Base-by-base conservation (phyloP, 2,113 vertebrate species). In the Callaeas wilsoni region DNA sequence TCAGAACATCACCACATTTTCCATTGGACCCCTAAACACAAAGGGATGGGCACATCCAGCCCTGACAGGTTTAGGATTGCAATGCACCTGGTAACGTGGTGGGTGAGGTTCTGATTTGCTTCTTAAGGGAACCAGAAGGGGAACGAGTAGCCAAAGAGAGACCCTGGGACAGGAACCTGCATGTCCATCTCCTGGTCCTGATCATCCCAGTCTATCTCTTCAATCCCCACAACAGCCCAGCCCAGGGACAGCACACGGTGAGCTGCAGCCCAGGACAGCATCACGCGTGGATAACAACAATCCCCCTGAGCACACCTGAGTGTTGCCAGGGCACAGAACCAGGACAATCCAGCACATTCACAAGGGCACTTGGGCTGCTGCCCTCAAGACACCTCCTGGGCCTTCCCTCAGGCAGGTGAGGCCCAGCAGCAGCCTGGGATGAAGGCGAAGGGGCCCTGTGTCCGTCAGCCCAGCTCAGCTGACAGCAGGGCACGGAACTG, bases 11-110 rank as follows among this genome's bases (percentile, higher is more conserved):
- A 37, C 7, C 22, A 7, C 2, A 0, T 26, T 71, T 71, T 68
- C 32, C 26, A 53, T 30, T n/a, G 71, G 32, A 44, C 10, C 60
- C 47, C 39, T 63, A 50, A 44, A 49, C 5, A 27, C 46, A 62
- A 14, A 37, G 42, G 27, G 39, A 39, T 1, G 4, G 32, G 32
- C 14, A 41, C 1, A 1, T 8, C 12, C n/a, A 46, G 63, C 39
- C 50, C 47, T 13, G 30, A 7, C 4, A n/a, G 13, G 33, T 5
- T 53, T 6, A 33, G 12, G 44, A 30, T 2, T 47, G 49, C 46
- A 80, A 25, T 2, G 7, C 2, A 12, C 4, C 22, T 27, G 33
- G 13, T 18, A 44, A 53, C 0, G 0, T 12, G 17, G 23, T 4
- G 4, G 10, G 20, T 20, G n/a, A 76, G 41, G 44, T 7, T 64